Evolutionary conservation across 2,797 vertebrate species (phyloP), one percentile per base, ranked within the genome.

Genomic region (Hypotaenidia okinawae): DNA sequence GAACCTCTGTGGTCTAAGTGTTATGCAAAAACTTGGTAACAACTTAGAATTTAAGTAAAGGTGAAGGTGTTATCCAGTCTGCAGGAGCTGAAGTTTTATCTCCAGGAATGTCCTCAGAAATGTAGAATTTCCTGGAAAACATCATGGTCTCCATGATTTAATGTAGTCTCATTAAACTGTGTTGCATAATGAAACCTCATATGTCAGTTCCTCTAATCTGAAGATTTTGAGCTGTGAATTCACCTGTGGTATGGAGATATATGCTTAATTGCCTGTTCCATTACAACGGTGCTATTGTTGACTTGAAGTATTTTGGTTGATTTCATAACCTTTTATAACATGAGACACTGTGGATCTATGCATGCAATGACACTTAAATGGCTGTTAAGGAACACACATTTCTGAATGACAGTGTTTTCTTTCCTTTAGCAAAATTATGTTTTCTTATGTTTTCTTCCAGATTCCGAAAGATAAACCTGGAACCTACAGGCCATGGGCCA

Each of bases 401-500:
- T 66, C 37, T 35, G 39, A 77, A 76, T 69, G 57, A 51, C 33
- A 61, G 11, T 62, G 47, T 69, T 33, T 52, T 35, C 24, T 86
- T 73, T 69, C 35, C 58, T 83, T 66, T 67, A 69, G 57, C 27
- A 86, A 93, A 94, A 72, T 39, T 43, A 14, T 33, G 21, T 45
- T 69, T 88, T 77, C 32, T 69, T 69, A 10, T 63, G 74, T 94
- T 90, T 17, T 39, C 62, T 94, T 97, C 91, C 57, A 95, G 96
- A 97, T 97, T 92, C 95, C 96, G 67, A 97, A 89, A 95, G 94
- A 97, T 77, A 94, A 97, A 33, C 82, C 95, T 87, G 97, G 95
- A 84, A 97, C 94, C 28, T 93, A 78, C 73, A 95, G 84, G 22
- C 96, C 95, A 35, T 95, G 95, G 97, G 94, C 92, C 30, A 72